phyloP scores from a whole-genome alignment of 92 coral and sea anemone species.

The Porites evermanni region DNA sequence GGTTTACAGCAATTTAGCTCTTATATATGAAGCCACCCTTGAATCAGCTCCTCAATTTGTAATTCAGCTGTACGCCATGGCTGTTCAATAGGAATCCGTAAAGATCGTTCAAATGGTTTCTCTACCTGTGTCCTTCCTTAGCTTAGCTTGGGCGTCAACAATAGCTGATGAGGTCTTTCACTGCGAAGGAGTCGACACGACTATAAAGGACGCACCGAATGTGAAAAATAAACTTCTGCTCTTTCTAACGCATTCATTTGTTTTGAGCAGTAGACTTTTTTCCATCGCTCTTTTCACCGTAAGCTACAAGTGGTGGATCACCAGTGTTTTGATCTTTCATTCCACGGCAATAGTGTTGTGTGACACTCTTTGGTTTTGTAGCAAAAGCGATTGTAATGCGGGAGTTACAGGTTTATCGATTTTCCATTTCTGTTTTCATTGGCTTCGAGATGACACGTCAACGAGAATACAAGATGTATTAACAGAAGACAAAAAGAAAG shows the following conservation, averaged over 20 bases:
- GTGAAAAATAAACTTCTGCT: slow-evolving; percentile 4
- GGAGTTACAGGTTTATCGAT: not conserved
- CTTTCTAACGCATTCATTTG: not conserved
- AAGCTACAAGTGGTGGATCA: slow-evolving; percentile 15
- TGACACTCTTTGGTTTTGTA: not conserved
- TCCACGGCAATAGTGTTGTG: not conserved
- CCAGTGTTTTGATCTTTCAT: slow-evolving; percentile 35
- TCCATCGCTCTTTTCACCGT: slow-evolving; percentile 18
- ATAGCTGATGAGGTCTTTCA: not conserved
- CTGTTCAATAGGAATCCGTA: too few species aligned
- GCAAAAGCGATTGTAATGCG: not conserved
- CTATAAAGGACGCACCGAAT: too few species aligned
- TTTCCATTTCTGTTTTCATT: not conserved
- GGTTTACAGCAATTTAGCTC: not conserved
- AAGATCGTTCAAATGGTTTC: not conserved
- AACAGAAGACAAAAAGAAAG: not conserved
- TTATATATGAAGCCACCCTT: slow-evolving; percentile 40
- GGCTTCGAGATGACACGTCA: slow-evolving; percentile 1
- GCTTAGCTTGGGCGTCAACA: slow-evolving; percentile 55
- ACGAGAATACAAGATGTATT: not conserved
- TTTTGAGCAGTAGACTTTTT: slow-evolving; percentile 43
- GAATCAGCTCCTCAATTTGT: slow-evolving; percentile 43
- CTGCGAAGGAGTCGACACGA: not conserved
- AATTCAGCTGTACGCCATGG: too few species aligned
- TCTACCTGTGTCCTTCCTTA: not conserved